Evolutionary conservation across 2,113 vertebrate genomes (phyloP), one percentile per base, ranked within the genome.

Genomic region (Apteryx mantelli): DNA sequence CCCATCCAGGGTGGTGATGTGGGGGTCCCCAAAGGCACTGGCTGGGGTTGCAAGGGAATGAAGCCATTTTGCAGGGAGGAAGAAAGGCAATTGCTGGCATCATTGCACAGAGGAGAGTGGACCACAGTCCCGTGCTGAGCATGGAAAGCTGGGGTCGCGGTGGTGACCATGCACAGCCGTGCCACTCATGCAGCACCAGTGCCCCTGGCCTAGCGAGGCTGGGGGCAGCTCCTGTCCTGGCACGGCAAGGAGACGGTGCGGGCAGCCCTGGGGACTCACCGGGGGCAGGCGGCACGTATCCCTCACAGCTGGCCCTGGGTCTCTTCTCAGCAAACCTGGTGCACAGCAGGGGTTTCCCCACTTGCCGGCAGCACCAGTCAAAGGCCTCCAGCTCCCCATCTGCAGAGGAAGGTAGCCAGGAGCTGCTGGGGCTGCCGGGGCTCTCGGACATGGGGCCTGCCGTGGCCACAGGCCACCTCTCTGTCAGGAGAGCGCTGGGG

Each of bases 1-100:
- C 63, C 96, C 96, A 92, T 96, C 96, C 85, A 97, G 36, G 24
- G 95, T 97, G 64, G 63, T 94, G 90, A 97, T 89, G 42, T 97
- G 96, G 44, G 96, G 96, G 20, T 96, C 96, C 18, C 96, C 96
- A 0, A 96, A 96, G 44, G 95, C 93, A 0, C 88, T 73, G 64
- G 92, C 96, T 97, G 36, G 9, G 7, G 55, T 74, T 40, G 81
- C 36, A 58, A 96, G 36, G 15, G 44, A 30, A 65, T 0, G 0
- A 50, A 83, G 46, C 1, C 1, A 0, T 91, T 80, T 96, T 24
- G 6, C 3, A 0, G 5, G 8, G 7, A 86, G 44, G 68, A 88
- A 93, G 71, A 74, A 86, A 70, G 86, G 30, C 11, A 82, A 90
- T 74, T 38, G 18, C 5, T 56, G 16, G 17, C 74, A 34, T 82